A percentile compares a stretch with the other conserved stretches of the same genome.
phyloP scores from a whole-genome alignment of 2,797 vertebrate species.

The Coracias cyanogaster region DNA sequence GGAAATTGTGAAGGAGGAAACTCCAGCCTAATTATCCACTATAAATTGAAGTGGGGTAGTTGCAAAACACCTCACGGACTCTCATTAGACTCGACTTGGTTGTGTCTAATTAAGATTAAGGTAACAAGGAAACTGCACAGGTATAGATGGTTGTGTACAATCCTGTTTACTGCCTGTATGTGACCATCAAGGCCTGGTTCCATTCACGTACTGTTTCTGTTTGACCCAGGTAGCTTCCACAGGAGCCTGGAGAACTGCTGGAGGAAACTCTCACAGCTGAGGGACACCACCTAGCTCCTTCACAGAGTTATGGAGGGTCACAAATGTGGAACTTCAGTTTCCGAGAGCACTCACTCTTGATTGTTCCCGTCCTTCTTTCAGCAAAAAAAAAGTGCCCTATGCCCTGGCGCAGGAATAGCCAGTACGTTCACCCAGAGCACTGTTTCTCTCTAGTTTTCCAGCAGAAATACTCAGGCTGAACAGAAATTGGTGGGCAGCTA shows the following conservation, averaged over 20 bases:
- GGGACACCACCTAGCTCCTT: not conserved
- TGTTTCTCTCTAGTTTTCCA: not conserved
- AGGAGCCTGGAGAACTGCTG: not conserved
- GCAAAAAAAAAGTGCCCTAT: not conserved
- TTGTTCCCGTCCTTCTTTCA: not conserved
- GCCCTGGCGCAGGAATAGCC: not conserved
- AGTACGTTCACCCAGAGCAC: not conserved
- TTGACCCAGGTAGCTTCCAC: not conserved
- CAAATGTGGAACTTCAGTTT: not conserved
- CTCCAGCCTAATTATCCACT: not conserved
- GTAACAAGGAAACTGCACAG: not conserved
- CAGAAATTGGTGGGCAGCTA: not conserved
- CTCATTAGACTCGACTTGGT: not conserved
- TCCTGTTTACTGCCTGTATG: not conserved
- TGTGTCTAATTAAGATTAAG: not conserved
- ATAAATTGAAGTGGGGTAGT: not conserved
- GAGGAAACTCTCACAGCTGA: not conserved
- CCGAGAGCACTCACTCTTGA: not conserved
- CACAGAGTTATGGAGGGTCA: not conserved
- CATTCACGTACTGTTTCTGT: not conserved
- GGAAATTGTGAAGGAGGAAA: not conserved
- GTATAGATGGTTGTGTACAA: not conserved
- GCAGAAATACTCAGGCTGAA: not conserved
- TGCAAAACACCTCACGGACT: rapidly evolving
- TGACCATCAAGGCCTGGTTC: not conserved